Evolutionary conservation across 2,113 vertebrate genomes (phyloP), one percentile per base, ranked within the genome.

Genomic region (Ptilonorhynchus violaceus): DNA sequence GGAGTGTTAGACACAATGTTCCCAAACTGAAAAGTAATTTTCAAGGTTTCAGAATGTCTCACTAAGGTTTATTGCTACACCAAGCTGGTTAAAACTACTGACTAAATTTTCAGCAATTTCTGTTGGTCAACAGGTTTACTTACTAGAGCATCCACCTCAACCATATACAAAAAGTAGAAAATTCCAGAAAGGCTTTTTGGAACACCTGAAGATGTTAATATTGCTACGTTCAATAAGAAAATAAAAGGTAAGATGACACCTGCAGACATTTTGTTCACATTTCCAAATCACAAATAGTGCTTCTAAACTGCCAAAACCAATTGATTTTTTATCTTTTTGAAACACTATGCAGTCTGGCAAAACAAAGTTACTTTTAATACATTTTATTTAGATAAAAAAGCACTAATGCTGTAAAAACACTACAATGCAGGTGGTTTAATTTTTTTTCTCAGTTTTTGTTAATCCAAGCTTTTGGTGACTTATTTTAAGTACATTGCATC

Each of bases 21-120:
- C 52, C 99, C 99, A 96, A 99, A 99, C 99, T 99, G 97, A 27
- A 96, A 97, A 67, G 69, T 33, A 88, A 92, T 67, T 89, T 82
- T 92, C 58, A 96, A 74, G 39, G 39, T 74, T 73, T 96, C 90
- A 97, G 93, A 93, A 96, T 15, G 56, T 78, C 74, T 89, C 68
- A 53, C 60, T n/a, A 53, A 11, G 17, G 59, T 56, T 77, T 55
- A 73, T 10, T 31, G 33, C 28, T 22, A 63, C 39, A 79, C 21
- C 13, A 92, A 64, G 24, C 21, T 44, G 30, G 6, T 41, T 77
- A 69, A 76, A 41, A 37, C 9, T n/a, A 83, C 24, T 4, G 24
- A 77, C 21, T 39, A 25, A 7, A 35, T 47, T 62, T 89, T 46
- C 3, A 1, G 31, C 50, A 73, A 63, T 62, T 79, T 89, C 58